These are phyloP conservation scores for Ursus arctos DNA, from an alignment of 2,113 vertebrate genomes.

Conservation along the genomic window DNA sequence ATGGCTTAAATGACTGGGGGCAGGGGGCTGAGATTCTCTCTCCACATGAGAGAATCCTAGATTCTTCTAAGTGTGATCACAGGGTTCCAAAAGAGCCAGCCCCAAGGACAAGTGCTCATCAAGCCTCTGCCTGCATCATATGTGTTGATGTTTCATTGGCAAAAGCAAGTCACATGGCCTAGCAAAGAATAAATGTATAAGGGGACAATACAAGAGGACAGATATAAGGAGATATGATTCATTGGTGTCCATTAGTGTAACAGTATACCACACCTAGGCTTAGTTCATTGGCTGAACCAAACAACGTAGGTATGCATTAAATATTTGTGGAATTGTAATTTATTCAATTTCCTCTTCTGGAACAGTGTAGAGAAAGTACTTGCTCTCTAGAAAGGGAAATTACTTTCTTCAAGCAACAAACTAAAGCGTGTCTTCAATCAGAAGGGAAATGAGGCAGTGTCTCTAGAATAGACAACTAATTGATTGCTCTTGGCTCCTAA, in stretches of 20 bases:
- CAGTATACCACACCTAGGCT: too few relatives aligned
- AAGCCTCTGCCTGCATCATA: neutral
- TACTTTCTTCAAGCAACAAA: neutral
- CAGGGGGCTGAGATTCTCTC: neutral
- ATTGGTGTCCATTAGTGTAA: neutral
- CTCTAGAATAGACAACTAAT: neutral
- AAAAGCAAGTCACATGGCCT: neutral
- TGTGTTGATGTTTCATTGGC: neutral
- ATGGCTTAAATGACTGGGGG: neutral
- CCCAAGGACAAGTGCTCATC: neutral
- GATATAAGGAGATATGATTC: too few relatives aligned
- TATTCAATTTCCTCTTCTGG: neutral
- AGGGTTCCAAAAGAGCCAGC: neutral
- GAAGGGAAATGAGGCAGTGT: neutral
- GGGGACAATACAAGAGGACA: neutral
- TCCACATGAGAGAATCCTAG: neutral
- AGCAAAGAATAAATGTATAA: neutral
- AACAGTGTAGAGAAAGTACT: neutral
- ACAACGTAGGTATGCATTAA: neutral
- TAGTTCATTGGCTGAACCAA: neutral
- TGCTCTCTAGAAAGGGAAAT: neutral
- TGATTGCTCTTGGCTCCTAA: neutral
- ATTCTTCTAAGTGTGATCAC: neutral
- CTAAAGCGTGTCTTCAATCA: neutral
- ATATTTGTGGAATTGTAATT: neutral